These are phyloP conservation scores for Neopipo cinnamomea DNA, from an alignment of 2,113 vertebrate genomes.

Conservation along the genomic window DNA sequence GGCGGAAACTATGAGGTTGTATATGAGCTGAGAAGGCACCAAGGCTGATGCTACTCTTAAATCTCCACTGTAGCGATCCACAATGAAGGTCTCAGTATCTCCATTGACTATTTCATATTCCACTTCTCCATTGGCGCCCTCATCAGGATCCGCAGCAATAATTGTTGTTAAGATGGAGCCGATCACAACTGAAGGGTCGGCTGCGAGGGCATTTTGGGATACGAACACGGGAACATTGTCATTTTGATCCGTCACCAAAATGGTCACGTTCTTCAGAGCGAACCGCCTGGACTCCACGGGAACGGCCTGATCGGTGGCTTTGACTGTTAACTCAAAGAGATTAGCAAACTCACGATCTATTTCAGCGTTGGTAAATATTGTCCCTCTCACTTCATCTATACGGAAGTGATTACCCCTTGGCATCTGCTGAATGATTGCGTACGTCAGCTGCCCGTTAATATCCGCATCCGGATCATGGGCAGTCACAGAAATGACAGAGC, in stretches of 20 bases:
- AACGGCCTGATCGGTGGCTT: conserved; percentile 91
- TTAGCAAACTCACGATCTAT: conserved; percentile 95
- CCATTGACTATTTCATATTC: conserved; percentile 93
- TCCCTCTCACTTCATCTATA: conserved; percentile 84
- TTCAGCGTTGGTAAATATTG: conserved; percentile 84
- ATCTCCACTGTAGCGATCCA: conserved; percentile 95
- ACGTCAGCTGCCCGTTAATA: conserved; percentile 90
- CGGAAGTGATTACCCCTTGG: conserved; percentile 90
- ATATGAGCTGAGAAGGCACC: conserved; percentile 86
- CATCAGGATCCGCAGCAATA: conserved; percentile 90
- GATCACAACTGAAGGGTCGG: conserved; percentile 87
- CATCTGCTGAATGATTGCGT: conserved; percentile 89
- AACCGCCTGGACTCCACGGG: conserved; percentile 87
- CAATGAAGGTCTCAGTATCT: conserved; percentile 89
- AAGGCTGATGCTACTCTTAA: conserved; percentile 87
- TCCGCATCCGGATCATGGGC: conserved; percentile 94
- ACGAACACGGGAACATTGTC: conserved; percentile 92
- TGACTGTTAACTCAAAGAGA: conserved; percentile 92
- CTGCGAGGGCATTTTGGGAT: conserved; percentile 90
- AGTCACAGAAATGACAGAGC: conserved; percentile 86
- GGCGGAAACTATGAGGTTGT: conserved; percentile 89
- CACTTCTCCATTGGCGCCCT: conserved; percentile 92
- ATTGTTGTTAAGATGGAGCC: conserved; percentile 92
- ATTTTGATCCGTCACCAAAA: conserved; percentile 93
- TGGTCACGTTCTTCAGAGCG: conserved; percentile 93